phyloP scores from a whole-genome alignment of 1,140 invertebrate species.

The Bombus fervidus region DNA sequence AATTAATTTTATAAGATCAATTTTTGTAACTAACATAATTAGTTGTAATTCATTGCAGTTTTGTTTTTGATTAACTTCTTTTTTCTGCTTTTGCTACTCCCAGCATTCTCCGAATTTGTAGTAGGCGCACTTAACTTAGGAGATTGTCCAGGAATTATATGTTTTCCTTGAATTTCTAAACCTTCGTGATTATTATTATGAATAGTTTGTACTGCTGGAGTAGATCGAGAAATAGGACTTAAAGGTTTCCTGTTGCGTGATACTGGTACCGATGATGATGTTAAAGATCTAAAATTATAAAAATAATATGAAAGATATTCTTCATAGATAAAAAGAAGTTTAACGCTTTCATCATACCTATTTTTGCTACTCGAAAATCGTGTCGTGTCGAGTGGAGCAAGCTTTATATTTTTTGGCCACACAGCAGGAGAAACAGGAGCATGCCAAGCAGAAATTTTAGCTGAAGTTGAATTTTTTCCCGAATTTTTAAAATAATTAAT shows the following conservation, averaged over 20 bases:
- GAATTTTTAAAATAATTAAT: constrained; percentile 61
- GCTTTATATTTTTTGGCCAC: constrained; percentile 77
- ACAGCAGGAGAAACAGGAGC: constrained; percentile 69
- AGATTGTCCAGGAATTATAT: constrained; percentile 50
- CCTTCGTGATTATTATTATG: constrained; percentile 29
- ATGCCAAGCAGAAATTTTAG: constrained; percentile 71
- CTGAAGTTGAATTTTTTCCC: constrained; percentile 59
- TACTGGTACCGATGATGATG: constrained; percentile 56
- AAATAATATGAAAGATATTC: constrained; percentile 12
- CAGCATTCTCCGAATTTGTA: constrained; percentile 40
- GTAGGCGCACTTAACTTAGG: constrained; percentile 35
- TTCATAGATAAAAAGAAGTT: background rate
- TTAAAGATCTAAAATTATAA: constrained; percentile 60
- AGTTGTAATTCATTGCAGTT: constrained; percentile 16
- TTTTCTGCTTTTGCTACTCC: constrained; percentile 31
- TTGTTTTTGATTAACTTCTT: constrained; percentile 25
- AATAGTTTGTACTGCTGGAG: constrained; percentile 29
- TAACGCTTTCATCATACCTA: constrained; percentile 64
- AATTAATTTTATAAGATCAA: background rate
- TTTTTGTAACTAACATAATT: background rate
- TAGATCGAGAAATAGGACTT: constrained; percentile 72
- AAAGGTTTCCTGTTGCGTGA: constrained; percentile 68
- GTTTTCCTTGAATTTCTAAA: constrained; percentile 61
- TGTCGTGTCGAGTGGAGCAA: constrained; percentile 77
- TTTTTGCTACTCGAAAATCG: constrained; percentile 74